A percentile compares a stretch with the other conserved stretches of the same genome.
Evolutionary conservation across 2,888 invertebrate genomes (phyloP).

Genomic region (Trachelus iudaicus): DNA sequence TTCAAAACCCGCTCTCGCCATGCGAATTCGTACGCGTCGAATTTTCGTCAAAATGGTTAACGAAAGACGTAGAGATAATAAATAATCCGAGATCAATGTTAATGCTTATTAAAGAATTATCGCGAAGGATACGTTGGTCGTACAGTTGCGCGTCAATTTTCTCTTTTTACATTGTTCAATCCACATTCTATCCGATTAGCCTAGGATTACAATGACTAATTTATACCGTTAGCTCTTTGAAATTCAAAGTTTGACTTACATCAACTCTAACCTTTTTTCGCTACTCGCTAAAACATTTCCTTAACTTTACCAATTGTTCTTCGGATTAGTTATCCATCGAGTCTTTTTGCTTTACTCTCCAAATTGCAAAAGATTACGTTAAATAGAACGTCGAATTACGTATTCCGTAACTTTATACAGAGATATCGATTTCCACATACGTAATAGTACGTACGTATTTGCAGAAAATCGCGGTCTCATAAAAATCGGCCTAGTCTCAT

Average conservation of each 20-base stretch:
- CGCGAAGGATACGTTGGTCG: not conserved
- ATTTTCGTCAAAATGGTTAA: conserved; percentile 25
- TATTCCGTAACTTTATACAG: not conserved
- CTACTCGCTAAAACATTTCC: conserved; percentile 9
- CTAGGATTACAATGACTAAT: conserved; percentile 48
- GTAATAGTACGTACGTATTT: not conserved
- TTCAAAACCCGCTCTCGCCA: not conserved
- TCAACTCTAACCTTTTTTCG: not conserved
- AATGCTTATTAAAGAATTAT: not conserved
- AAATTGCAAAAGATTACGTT: conserved; percentile 27
- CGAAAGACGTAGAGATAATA: conserved; percentile 21
- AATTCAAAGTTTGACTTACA: not conserved
- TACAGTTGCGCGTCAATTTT: not conserved
- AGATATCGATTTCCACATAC: not conserved
- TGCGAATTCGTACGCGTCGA: not conserved
- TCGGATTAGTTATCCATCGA: conserved; percentile 17
- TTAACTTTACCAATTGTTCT: conserved; percentile 22
- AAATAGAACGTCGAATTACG: not conserved
- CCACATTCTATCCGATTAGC: conserved; percentile 48
- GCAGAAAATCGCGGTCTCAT: not conserved
- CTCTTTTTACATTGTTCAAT: conserved; percentile 1
- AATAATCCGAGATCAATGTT: conserved; percentile 17
- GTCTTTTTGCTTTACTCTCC: conserved; percentile 27
- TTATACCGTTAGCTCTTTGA: conserved; percentile 25
- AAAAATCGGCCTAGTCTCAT: not conserved